phyloP scores from a whole-genome alignment of 2,797 vertebrate genomes.

The Helicolenus hilgendorfi region DNA sequence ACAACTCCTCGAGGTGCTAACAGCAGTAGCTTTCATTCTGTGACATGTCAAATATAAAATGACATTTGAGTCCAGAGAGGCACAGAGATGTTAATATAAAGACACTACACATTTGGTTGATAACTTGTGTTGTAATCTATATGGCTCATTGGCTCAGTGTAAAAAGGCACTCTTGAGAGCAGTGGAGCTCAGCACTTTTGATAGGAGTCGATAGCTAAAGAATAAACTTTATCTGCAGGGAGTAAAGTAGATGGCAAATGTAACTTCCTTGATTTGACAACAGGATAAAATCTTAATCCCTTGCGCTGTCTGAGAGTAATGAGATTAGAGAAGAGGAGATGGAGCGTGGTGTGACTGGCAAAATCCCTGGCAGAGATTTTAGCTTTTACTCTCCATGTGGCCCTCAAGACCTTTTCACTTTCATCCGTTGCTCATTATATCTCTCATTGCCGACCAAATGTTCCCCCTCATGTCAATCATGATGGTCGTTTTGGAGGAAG shows the following conservation, averaged over 20 bases:
- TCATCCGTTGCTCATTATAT: neutral
- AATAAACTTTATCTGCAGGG: slow-evolving; percentile 44
- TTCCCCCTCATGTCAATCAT: neutral
- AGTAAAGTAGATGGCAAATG: slow-evolving; percentile 27
- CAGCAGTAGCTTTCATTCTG: neutral
- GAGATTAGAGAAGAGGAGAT: slow-evolving; percentile 24
- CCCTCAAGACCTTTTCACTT: neutral
- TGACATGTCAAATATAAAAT: neutral
- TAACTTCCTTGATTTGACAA: slow-evolving; percentile 25
- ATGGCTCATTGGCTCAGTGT: slow-evolving; percentile 25
- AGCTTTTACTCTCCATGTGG: neutral
- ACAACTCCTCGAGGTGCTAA: neutral
- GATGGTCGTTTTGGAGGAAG: neutral
- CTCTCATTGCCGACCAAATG: neutral
- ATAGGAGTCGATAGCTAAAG: slow-evolving; percentile 15
- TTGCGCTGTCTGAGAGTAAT: slow-evolving; percentile 42
- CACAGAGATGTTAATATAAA: neutral
- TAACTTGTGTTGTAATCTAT: neutral
- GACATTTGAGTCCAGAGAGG: neutral
- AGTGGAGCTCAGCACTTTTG: neutral
- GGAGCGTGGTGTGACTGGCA: neutral
- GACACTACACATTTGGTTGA: neutral
- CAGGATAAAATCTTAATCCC: slow-evolving; percentile 58
- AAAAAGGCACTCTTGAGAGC: neutral
- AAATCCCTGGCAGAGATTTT: slow-evolving; percentile 13